Base-by-base conservation (phyloP, 2,888 invertebrate genomes). In the Papilio elwesi region DNA sequence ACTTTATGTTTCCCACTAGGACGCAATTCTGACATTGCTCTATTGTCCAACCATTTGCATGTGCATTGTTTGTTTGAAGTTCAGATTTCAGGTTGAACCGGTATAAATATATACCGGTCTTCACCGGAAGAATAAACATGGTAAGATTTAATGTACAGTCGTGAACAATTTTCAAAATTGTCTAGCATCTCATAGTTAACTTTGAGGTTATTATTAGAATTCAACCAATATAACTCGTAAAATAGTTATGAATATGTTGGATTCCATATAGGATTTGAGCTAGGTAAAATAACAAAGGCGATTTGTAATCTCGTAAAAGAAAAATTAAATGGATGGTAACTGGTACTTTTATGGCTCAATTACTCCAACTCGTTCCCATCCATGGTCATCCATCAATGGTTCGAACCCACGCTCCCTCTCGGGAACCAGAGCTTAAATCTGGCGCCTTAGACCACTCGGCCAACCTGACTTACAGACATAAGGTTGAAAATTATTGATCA, bases 391-490 rank as follows among this genome's bases (percentile, higher is more conserved):
- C n/a, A n/a, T n/a, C n/a, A n/a, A n/a, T n/a, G 96, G 95, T 96
- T 96, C 96, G 96, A 96, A 96, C 96, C 96, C 96, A 96, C 96
- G 96, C 96, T 96, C 96, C 95, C 96, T 94, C 92, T 94, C 94
- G 96, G 95, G 96, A 96, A 96, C 96, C 96, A 96, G 96, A 96
- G 95, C 96, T 96, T 96, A 96, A 96, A 95, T 96, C 96, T 96
- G 96, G 96, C 96, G 96, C 96, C 96, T 96, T 96, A 96, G 96
- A 96, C 96, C 96, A 95, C 96, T 96, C 95, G 96, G 96, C 96
- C 96, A 96, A 96, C 95, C 96, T 96, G 95, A 95, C 95, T 43
- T 43, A 43, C 6, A n/a, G n/a, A 6, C 0, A 0, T 43, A 9
- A 9, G 43, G 0, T 43, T 9, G 43, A 0, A 43, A 43, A 43